These are phyloP conservation scores for Pteropus alecto DNA, from an alignment of 2,113 vertebrate species.

Conservation along the genomic window DNA sequence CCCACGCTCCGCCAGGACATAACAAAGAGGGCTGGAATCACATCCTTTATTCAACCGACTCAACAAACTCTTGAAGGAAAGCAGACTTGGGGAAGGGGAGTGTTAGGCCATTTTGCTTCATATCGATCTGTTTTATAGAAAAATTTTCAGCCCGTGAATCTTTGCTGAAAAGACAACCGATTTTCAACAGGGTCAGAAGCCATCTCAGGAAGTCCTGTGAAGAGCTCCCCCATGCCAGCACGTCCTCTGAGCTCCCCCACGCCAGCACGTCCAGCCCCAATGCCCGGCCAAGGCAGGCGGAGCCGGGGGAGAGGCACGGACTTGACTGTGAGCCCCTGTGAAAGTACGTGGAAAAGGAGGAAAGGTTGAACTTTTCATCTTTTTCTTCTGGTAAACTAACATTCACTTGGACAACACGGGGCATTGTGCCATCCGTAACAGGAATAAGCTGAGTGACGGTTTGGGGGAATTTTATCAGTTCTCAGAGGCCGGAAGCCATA, in stretches of 20 bases:
- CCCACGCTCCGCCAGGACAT: not conserved
- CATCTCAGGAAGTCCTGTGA: not conserved
- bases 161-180: not conserved
- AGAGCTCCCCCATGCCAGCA: no score
- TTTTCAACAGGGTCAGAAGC: not conserved
- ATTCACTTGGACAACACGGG: not conserved
- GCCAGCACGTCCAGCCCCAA: not conserved
- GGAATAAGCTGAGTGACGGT: not conserved
- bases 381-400: not conserved
- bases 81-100: not conserved
- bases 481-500: not conserved
- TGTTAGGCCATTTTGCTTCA: not conserved
- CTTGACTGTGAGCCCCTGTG: no score
- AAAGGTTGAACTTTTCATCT: not conserved
- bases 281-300: not conserved
- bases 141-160: not conserved
- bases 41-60: not conserved
- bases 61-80: not conserved
- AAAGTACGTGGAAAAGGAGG: not conserved
- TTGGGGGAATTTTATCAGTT: not conserved
- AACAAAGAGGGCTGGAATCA: not conserved
- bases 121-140: not conserved
- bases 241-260: no score
- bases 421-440: not conserved
- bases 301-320: no score